Percentiles rank a stretch among this genome's conserved stretches.
phyloP scores from a whole-genome alignment of 23 tunicate species.

The Ciona savignyi region DNA sequence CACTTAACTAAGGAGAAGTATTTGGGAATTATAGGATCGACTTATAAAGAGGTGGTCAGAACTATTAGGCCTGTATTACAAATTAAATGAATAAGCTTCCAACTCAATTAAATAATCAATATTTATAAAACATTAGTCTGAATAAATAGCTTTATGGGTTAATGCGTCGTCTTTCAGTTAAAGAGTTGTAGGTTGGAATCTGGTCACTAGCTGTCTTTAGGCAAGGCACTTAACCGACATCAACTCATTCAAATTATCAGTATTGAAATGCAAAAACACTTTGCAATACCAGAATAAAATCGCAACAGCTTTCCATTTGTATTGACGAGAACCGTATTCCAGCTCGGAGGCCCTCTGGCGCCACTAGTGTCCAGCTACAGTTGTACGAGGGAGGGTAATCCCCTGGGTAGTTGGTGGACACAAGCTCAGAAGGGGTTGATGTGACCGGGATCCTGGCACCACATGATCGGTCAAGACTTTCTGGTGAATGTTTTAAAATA shows the following conservation, averaged over 20 bases:
- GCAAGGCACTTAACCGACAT: too few species aligned
- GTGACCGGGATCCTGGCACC: neutral
- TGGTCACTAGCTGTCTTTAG: too few species aligned
- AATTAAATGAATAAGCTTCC: too few species aligned
- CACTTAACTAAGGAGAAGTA: slow-evolving; percentile 3
- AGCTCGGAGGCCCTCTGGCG: slow-evolving; percentile 30
- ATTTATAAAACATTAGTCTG: neutral
- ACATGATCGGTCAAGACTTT: neutral
- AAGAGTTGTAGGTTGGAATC: too few species aligned
- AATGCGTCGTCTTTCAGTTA: too few species aligned
- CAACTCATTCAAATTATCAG: too few species aligned
- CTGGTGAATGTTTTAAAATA: neutral
- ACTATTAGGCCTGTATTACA: too few species aligned
- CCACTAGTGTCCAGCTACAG: slow-evolving; percentile 52
- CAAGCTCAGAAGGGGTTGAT: neutral
- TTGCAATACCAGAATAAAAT: slow-evolving; percentile 34
- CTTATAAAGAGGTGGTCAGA: too few species aligned
- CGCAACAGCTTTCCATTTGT: slow-evolving; percentile 53
- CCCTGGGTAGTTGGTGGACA: slow-evolving; percentile 31
- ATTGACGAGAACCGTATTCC: slow-evolving; percentile 10
- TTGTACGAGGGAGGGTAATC: slow-evolving; percentile 17
- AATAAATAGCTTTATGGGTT: too few species aligned
- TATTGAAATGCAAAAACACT: too few species aligned
- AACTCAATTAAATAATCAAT: neutral
- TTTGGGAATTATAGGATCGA: too few species aligned